These are phyloP conservation scores for Hoplodrina ambigua DNA, from an alignment of 2,888 invertebrate species.

Conservation along the genomic window DNA sequence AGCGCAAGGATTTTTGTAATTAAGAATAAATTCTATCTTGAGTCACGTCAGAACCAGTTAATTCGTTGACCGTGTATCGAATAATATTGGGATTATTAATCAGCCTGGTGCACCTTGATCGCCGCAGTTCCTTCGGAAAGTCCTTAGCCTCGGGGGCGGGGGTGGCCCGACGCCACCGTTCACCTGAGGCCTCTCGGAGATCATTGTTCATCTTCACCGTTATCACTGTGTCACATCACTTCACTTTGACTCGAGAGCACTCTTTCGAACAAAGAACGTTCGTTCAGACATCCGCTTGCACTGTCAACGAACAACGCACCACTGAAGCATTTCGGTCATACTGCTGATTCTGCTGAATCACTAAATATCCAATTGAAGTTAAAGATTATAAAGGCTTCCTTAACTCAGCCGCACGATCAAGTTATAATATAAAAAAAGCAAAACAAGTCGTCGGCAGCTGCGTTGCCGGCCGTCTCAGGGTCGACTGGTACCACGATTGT, in stretches of 20 bases:
- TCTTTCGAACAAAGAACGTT: constrained; percentile 59
- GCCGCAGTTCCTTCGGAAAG: constrained; percentile 90
- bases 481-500: constrained; percentile 80
- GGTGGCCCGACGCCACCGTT: constrained; percentile 84
- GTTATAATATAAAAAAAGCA: constrained; percentile 68
- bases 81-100: constrained; percentile 64
- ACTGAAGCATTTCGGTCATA: constrained; percentile 58
- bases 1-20: constrained; percentile 53
- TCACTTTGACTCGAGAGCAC: constrained; percentile 58
- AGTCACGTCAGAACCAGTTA: constrained; percentile 62
- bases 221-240: constrained; percentile 74
- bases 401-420: constrained; percentile 68
- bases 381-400: constrained; percentile 64
- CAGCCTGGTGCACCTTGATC: constrained; percentile 88
- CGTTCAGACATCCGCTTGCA: constrained; percentile 59
- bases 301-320: constrained; percentile 53
- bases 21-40: constrained; percentile 49
- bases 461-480: constrained; percentile 83
- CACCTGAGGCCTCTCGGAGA: constrained; percentile 85
- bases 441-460: constrained; percentile 79
- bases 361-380: constrained; percentile 59
- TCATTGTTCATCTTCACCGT: constrained; percentile 86
- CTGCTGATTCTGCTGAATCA: constrained; percentile 64
- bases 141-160: constrained; percentile 86
- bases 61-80: constrained; percentile 58